These are phyloP conservation scores for Drosophila ochracea DNA, from an alignment of 2,888 invertebrate genomes.

Conservation along the genomic window DNA sequence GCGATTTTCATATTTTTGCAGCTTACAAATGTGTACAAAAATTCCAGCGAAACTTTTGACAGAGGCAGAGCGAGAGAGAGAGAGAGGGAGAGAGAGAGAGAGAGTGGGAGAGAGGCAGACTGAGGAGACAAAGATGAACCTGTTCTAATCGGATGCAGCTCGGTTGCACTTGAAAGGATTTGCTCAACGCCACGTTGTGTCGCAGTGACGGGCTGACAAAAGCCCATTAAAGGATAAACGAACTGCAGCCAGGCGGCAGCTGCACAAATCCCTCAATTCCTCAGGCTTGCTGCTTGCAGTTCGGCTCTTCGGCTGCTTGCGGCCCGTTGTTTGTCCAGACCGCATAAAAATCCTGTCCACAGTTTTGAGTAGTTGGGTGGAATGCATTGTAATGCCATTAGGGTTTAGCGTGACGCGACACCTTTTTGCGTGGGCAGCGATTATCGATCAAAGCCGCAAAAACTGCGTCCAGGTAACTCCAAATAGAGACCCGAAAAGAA, in stretches of 20 bases:
- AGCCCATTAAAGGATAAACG: slow-evolving; percentile 79
- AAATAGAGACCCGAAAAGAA: neutral
- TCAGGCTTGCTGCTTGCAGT: slow-evolving; percentile 39
- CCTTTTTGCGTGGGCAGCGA: slow-evolving; percentile 77
- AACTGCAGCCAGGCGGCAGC: slow-evolving; percentile 38
- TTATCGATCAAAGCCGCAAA: slow-evolving; percentile 82
- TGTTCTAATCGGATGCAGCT: slow-evolving; percentile 81
- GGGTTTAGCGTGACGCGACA: slow-evolving; percentile 71
- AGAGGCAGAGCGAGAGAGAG: slow-evolving; percentile 15
- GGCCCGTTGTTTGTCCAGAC: slow-evolving; percentile 50
- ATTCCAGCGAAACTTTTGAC: slow-evolving; percentile 64
- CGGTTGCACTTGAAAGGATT: slow-evolving; percentile 81
- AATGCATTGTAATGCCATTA: slow-evolving; percentile 73
- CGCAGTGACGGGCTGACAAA: slow-evolving; percentile 69
- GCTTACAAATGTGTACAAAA: slow-evolving; percentile 36
- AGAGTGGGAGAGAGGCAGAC: slow-evolving; percentile 51
- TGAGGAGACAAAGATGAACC: slow-evolving; percentile 70
- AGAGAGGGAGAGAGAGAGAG: slow-evolving; percentile 8
- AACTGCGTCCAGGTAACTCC: slow-evolving; percentile 65
- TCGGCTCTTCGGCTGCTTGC: slow-evolving; percentile 33
- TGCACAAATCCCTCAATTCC: slow-evolving; percentile 36
- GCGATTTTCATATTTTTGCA: slow-evolving; percentile 60
- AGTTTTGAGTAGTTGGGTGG: slow-evolving; percentile 36
- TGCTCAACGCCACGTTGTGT: slow-evolving; percentile 38
- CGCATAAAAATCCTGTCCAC: slow-evolving; percentile 42